These are phyloP conservation scores for Cryptus viduatorius DNA, from an alignment of 2,888 invertebrate genomes.

Conservation along the genomic window DNA sequence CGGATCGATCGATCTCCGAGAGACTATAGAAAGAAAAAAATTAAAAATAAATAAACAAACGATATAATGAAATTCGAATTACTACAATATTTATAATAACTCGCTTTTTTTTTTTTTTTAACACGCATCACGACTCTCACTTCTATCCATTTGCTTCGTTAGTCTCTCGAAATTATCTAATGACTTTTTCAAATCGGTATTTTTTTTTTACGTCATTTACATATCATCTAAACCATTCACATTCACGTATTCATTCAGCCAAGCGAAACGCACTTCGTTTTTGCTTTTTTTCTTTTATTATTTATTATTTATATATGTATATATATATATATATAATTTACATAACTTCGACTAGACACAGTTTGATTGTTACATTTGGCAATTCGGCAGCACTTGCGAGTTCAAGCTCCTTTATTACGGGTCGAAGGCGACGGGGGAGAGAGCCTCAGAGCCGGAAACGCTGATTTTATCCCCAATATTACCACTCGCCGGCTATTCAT, in stretches of 20 bases:
- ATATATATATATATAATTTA: conserved; percentile 64
- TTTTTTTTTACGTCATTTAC: conserved; percentile 36
- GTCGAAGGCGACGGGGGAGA: conserved; percentile 64
- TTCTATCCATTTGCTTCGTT: conserved; percentile 51
- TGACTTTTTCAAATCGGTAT: conserved; percentile 33
- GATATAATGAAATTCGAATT: conserved; percentile 20
- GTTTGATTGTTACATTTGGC: conserved; percentile 82
- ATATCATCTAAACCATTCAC: conserved; percentile 28
- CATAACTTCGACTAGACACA: conserved; percentile 75
- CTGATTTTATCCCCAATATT: conserved; percentile 30
- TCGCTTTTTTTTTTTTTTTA: conserved; percentile 16
- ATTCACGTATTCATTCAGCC: conserved; percentile 53
- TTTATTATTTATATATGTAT: conserved; percentile 31
- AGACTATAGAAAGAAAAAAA: conserved; percentile 30
- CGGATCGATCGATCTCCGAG: conserved; percentile 66
- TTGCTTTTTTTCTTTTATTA: conserved; percentile 42
- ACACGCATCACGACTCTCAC: conserved; percentile 47
- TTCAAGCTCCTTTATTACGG: conserved; percentile 77
- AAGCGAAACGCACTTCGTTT: conserved; percentile 65
- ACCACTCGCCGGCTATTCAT: neutral
- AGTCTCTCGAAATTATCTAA: conserved; percentile 32
- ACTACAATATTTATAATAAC: conserved; percentile 35
- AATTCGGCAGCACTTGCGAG: conserved; percentile 80
- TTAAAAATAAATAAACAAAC: conserved; percentile 9
- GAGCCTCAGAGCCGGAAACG: conserved; percentile 45